Conservation (phyloP, 2,113 vertebrate genomes). For the Thamnophis sirtalis region DNA sequence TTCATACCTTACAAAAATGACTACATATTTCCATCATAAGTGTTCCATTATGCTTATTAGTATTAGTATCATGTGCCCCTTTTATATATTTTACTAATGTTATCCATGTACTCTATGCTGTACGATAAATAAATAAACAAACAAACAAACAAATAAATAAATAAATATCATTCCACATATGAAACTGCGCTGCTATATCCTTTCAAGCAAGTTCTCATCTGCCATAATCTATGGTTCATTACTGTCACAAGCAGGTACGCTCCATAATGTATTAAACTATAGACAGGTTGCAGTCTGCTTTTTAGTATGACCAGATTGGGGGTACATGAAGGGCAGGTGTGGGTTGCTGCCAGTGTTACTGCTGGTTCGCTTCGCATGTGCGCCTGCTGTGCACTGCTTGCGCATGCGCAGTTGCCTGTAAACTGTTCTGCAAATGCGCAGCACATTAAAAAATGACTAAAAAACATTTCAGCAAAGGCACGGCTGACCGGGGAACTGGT, state of each 20-base stretch:
- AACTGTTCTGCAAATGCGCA: no score
- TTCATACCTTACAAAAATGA: background rate
- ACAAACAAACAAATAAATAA: no score
- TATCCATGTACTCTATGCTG: background rate
- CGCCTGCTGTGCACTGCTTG: no score
- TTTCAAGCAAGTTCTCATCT: constrained; percentile 2
- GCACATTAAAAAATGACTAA: no score
- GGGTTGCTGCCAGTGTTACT: no score
- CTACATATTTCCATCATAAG: background rate
- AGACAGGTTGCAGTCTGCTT: background rate
- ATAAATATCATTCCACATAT: background rate
- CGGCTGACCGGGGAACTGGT: no score
- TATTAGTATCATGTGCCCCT: background rate
- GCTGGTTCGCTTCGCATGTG: no score
- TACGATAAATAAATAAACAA: background rate
- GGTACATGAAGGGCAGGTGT: background rate
- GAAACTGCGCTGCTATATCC: background rate
- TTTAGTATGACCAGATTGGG: background rate
- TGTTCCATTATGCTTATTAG: background rate
- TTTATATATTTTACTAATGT: background rate
- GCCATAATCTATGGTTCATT: constrained; percentile 14
- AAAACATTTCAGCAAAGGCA: no score
- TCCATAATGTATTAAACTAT: background rate
- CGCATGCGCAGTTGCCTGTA: no score
- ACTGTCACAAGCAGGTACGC: constrained; percentile 5